Conservation (phyloP, 2,888 invertebrate genomes). For the Drosophila demipolita region DNA sequence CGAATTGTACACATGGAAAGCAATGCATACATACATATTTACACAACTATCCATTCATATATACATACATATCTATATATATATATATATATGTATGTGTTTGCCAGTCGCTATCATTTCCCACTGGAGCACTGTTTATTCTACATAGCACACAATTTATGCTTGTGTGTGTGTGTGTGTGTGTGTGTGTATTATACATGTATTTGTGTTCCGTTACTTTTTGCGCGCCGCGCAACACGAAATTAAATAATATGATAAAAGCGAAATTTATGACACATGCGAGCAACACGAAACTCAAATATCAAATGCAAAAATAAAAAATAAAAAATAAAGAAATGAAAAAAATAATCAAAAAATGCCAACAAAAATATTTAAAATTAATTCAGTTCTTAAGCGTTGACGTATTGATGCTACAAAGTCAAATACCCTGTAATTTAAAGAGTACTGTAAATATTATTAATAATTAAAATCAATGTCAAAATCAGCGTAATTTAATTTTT, state of each 20-base stretch:
- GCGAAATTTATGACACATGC: conserved; percentile 74
- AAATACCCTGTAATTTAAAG: background rate
- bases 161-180: conserved; percentile 4
- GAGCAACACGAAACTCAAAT: conserved; percentile 45
- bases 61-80: background rate
- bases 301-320: conserved; percentile 13
- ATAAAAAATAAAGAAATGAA: background rate
- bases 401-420: background rate
- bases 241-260: conserved; percentile 79
- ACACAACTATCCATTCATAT: background rate
- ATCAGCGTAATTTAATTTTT: background rate
- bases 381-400: conserved; percentile 1
- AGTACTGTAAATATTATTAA: background rate
- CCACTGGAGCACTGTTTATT: conserved; percentile 73
- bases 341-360: conserved; percentile 7
- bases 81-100: conserved; percentile 4
- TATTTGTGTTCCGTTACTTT: conserved; percentile 52
- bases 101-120: conserved; percentile 66
- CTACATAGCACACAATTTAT: conserved; percentile 32
- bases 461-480: background rate
- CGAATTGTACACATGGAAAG: conserved; percentile 26
- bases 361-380: conserved; percentile 16
- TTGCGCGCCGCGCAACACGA: conserved; percentile 54
- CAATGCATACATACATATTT: background rate
- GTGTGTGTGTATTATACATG: conserved; percentile 3